Base-by-base conservation (phyloP, 37 sponge, comb jelly and placozoan genomes). In the Aplysina aerophoba region DNA sequence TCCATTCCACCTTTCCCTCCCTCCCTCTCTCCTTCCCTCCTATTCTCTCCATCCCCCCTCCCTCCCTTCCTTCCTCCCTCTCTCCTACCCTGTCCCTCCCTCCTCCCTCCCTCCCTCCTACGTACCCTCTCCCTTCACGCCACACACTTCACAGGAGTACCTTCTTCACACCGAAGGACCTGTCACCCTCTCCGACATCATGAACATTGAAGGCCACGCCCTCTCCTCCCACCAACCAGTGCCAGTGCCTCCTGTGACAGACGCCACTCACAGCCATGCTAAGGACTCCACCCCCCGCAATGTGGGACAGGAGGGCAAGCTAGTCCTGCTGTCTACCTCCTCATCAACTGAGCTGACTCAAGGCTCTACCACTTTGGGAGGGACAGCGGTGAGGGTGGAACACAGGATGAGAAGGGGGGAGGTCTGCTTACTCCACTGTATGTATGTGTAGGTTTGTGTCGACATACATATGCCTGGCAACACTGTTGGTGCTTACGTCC, bases 171-270 rank as follows among this genome's bases (percentile, higher is more conserved):
- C 82, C 25, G 31, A 73, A 55, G 79, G 56, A 1, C 90, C 90
- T 39, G 82, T 93, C 33, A 85, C 90, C 38, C 22, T 93, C 65
- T 85, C 84, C 35, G 92, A 91, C 44, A 44, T 91, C 24, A 19
- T 91, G 61, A 56, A 44, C 19, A n/a, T 85, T 31, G 54, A 50
- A 21, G 90, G 90, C 16, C 24, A 40, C 2, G 2, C 78, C 50
- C 50, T 44, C 50, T 11, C 50, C 50, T 11, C 50, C 50, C 50
- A 44, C 50, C 50, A 44, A 3, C 50, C 3, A n/a, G n/a, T n/a
- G 6, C 50, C 50, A 44, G 11, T 13, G 65, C 65, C 65, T 13
- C 65, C 24, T 63, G 65, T 13, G 8, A 27, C 4, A 13, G 65
- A 4, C 3, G 27, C 65, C 11, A 24, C 24, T 63, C 27, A 63